Evolutionary conservation across 2,113 vertebrate genomes (phyloP).

Genomic region (Hippocampus abdominalis): DNA sequence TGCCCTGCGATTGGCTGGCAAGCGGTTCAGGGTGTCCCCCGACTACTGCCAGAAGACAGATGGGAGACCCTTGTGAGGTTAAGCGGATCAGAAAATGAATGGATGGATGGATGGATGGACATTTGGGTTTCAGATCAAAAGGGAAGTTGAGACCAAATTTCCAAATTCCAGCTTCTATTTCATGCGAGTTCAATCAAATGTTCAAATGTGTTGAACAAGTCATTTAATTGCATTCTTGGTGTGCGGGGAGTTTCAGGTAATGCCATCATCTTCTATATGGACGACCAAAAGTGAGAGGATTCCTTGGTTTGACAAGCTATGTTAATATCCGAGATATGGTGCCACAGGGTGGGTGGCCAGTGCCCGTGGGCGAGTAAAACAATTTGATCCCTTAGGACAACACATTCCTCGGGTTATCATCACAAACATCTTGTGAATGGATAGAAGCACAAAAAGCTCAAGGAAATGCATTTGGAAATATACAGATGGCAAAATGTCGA

Average conservation of each 20-base stretch:
- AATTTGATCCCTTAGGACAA: neutral
- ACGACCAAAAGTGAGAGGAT: conserved; percentile 36
- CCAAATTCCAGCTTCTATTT: too few relatives aligned
- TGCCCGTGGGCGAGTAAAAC: neutral
- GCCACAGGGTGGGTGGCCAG: neutral
- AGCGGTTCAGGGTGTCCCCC: too few relatives aligned
- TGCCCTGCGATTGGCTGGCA: too few relatives aligned
- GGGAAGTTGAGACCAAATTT: too few relatives aligned
- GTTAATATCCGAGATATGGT: conserved; percentile 8
- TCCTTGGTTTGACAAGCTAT: conserved; percentile 32
- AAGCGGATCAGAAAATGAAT: too few relatives aligned
- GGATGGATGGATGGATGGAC: too few relatives aligned
- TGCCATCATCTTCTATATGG: conserved; percentile 27
- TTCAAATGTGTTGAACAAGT: too few relatives aligned
- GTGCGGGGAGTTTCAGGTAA: conserved; percentile 39
- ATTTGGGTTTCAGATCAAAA: too few relatives aligned
- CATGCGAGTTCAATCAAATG: too few relatives aligned
- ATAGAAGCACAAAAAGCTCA: neutral
- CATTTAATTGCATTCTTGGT: neutral
- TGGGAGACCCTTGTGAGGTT: too few relatives aligned
- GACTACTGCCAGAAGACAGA: too few relatives aligned
- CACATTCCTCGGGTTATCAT: neutral
- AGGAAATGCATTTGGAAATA: neutral
- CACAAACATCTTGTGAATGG: neutral
- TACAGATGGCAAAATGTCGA: neutral